A percentile compares a stretch with the other conserved stretches of the same genome.
Conservation (phyloP, 2,797 vertebrate species). For the Paratrypauchen microcephalus region DNA sequence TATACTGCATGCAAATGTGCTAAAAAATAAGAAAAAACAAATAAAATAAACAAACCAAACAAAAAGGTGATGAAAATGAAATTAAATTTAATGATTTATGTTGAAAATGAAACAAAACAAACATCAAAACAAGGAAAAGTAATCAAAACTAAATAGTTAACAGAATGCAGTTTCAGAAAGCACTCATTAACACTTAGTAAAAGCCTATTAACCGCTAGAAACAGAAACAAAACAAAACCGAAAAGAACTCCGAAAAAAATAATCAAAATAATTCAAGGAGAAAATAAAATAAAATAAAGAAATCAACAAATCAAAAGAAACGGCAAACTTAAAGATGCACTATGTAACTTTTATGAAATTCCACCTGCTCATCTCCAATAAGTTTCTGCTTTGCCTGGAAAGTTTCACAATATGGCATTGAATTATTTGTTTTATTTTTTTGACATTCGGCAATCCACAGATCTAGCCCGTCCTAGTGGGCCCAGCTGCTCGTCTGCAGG, state of each 20-base stretch:
- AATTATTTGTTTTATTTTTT: no score
- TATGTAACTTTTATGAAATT: not conserved
- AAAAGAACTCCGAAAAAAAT: not conserved
- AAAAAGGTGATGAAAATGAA: slow-evolving; percentile 94
- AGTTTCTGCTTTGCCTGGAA: slow-evolving; percentile 29
- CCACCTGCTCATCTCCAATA: not conserved
- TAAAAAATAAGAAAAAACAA: slow-evolving; percentile 65
- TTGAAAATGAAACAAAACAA: slow-evolving; percentile 86
- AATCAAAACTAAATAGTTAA: slow-evolving; percentile 66
- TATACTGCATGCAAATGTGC: slow-evolving; percentile 6
- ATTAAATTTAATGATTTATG: slow-evolving; percentile 99
- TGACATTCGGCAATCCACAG: not conserved
- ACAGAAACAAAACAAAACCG: slow-evolving; percentile 21
- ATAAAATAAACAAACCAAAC: slow-evolving; percentile 84
- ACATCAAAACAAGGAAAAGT: slow-evolving; percentile 75
- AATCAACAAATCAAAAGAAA: slow-evolving; percentile 40
- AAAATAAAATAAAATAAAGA: slow-evolving; percentile 25
- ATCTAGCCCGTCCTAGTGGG: not conserved
- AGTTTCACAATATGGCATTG: not conserved
- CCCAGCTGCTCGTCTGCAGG: not conserved
- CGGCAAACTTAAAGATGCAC: slow-evolving; percentile 31
- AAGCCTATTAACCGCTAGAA: slow-evolving; percentile 73
- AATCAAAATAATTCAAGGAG: slow-evolving; percentile 32
- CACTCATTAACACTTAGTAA: slow-evolving; percentile 78
- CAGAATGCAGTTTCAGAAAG: slow-evolving; percentile 84